A percentile compares a stretch with the other conserved stretches of the same genome.
These are phyloP conservation scores for Microcebus griseorufus DNA, from an alignment of 2,113 vertebrate species.

Conservation along the genomic window DNA sequence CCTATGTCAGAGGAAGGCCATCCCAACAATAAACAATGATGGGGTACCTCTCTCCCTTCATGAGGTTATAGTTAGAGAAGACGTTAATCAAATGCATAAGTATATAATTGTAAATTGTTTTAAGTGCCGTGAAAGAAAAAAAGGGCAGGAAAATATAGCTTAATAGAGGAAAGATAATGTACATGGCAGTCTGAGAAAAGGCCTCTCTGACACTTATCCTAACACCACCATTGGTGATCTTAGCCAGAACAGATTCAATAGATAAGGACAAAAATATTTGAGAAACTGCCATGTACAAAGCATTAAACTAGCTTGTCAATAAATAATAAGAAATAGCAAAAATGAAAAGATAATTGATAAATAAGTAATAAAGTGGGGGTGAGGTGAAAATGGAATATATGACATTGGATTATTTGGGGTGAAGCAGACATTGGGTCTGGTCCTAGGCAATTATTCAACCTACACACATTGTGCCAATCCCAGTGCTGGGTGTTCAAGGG, in stretches of 20 bases:
- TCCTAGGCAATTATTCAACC: background rate
- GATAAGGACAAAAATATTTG: background rate
- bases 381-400: background rate
- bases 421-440: background rate
- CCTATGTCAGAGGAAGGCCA: background rate
- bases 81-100: background rate
- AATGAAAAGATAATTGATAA: background rate
- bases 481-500: background rate
- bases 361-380: background rate
- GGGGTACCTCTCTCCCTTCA: background rate
- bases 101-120: background rate
- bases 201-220: background rate
- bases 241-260: background rate
- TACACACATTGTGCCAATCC: background rate
- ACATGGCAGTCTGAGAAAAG: background rate
- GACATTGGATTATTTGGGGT: background rate
- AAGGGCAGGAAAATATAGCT: background rate
- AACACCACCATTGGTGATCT: background rate
- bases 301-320: background rate
- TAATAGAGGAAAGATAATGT: constrained; percentile 4
- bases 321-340: background rate
- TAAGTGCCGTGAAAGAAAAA: background rate
- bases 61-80: background rate
- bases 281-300: background rate
- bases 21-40: background rate